Evolutionary conservation across 1,140 invertebrate genomes (phyloP), one percentile per base, ranked within the genome.

Genomic region (Drosophila orena): DNA sequence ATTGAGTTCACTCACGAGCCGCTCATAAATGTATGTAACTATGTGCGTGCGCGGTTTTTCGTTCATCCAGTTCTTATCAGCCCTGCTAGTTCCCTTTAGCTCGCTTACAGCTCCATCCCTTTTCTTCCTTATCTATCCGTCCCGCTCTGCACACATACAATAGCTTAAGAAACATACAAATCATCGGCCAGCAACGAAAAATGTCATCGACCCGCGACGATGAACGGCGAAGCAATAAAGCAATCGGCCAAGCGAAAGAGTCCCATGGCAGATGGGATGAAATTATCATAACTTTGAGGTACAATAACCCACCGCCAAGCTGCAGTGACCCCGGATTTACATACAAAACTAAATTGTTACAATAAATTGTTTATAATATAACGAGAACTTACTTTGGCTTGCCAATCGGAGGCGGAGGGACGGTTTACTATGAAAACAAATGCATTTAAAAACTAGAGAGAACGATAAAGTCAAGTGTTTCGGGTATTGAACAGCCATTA

Each of bases 251-350:
- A 34, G 24, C 47, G 27, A 34, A 34, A 50, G 47, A 50, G 24
- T 14, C 47, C 8, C n/a, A 17, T 30, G 30, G 47, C 22, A 12
- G 38, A 54, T 54, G 34, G 60, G 62, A 76, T 74, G 68, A 77
- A 79, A 86, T 88, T 90, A 80, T 89, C 78, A 90, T 86, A 90
- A 81, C 85, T 90, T 90, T 79, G 90, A 80, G 79, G 86, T 90
- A 86, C 86, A 83, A 80, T 90, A 90, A 90, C 86, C 86, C 58
- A 90, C 49, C 47, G 44, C 22, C 66, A 42, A 40, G 42, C 71
- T 56, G 30, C 8, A 30, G 27, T 30, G 27, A 8, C 27, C 17
- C 17, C 17, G 17, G 17, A 17, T 17, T 17, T 17, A 17, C 17
- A 17, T 17, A 17, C n/a, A 17, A 17, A 17, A 17, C 1, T 17